A percentile compares a stretch with the other conserved stretches of the same genome.
Evolutionary conservation across 92 coral and sea anemone species (phyloP).

Genomic region (Epizoanthus scotinus): DNA sequence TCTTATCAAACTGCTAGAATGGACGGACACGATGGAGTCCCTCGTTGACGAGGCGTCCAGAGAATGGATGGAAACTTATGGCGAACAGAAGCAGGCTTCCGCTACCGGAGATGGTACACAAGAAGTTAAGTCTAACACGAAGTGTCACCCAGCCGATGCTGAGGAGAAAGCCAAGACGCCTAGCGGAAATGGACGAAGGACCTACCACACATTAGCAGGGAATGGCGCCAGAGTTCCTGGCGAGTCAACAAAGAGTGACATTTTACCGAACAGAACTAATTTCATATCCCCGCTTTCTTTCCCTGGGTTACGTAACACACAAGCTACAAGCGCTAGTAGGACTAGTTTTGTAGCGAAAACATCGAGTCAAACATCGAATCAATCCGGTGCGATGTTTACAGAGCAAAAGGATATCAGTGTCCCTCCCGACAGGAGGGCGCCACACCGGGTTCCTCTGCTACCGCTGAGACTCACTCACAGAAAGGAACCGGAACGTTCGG

Average conservation of each 20-base stretch:
- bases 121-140: background rate
- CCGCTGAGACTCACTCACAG: constrained; percentile 71
- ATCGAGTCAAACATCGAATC: background rate
- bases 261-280: background rate
- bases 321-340: background rate
- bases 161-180: constrained; percentile 17
- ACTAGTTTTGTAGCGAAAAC: background rate
- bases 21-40: constrained; percentile 62
- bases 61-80: constrained; percentile 57
- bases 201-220: constrained; percentile 45
- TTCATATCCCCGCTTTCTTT: background rate
- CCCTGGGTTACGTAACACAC: constrained; percentile 1
- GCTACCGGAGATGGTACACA: constrained; percentile 41
- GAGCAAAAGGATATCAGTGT: background rate
- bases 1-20: constrained; percentile 65
- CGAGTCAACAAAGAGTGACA: background rate
- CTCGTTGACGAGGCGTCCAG: constrained; percentile 47
- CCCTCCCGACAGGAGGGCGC: constrained; percentile 28
- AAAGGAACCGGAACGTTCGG: constrained; percentile 29
- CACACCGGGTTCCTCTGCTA: constrained; percentile 57
- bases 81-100: constrained; percentile 22
- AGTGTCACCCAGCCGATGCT: constrained; percentile 6
- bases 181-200: constrained; percentile 8
- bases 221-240: no score
- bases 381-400: constrained; percentile 8